Base-by-base conservation (phyloP, 2,797 vertebrate genomes). In the Acanthis flammea region DNA sequence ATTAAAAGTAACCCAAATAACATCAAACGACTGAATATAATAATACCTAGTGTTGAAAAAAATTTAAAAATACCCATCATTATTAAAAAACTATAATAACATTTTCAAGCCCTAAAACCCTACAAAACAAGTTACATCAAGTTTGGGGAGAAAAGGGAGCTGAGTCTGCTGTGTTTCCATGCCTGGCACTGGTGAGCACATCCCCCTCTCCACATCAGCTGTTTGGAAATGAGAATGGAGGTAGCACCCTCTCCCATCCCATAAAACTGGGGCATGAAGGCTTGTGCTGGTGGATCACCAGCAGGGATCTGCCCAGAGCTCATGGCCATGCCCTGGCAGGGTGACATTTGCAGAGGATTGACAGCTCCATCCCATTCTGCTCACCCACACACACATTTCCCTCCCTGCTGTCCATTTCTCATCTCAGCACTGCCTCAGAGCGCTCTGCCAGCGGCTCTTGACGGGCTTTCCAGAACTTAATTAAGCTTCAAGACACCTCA, bases 131-230 rank as follows among this genome's bases (percentile, higher is more conserved):
- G 27, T 60, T 30, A 28, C 12, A 28, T 14, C 37, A 39, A 14
- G 35, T 28, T 19, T 9, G 4, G 71, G 62, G 33, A 53, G 42
- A 14, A 41, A 84, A 22, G 0, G 0, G 84, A 68, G 77, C 66
- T 18, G 25, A 6, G 66, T 19, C 44, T 33, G 66, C 3, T 19
- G 53, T 0, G 2, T 17, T 19, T 30, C n/a, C 12, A 0, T 1
- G 7, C 18, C 1, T 6, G 1, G 55, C 1, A 0, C 21, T 9
- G 35, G 4, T 11, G 5, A 12, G 6, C 0, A 4, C 0, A 0
- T 13, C 62, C 60, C 33, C 19, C 41, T 41, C 62, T 57, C 88
- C 44, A 62, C 73, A 65, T 57, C 11, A 76, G 44, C 77, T 35
- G 0, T 2, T 4, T 12, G 50, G 85, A 45, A 79, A 54, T 2